These are phyloP conservation scores for Apotomis capreana DNA, from an alignment of 2,888 invertebrate genomes.

Conservation along the genomic window DNA sequence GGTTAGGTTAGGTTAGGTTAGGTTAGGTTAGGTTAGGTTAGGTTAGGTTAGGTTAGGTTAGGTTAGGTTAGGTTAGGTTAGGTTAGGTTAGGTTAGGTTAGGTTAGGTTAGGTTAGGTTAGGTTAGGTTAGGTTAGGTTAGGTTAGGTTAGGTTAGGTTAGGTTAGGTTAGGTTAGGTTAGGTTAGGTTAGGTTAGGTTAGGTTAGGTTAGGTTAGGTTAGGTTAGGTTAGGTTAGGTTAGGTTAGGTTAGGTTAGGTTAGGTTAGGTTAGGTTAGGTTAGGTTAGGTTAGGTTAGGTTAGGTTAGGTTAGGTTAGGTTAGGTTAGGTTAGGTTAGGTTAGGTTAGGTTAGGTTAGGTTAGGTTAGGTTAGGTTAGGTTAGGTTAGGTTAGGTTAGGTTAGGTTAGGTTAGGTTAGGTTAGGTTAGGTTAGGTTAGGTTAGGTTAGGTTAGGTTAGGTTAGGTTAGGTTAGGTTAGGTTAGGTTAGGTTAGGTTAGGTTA, in stretches of 20 bases:
- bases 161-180: conserved; percentile 5
- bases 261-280: conserved; percentile 9
- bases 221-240: conserved; percentile 15
- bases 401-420: conserved; percentile 15
- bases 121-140: conserved; percentile 9
- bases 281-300: conserved; percentile 9
- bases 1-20: conserved; percentile 43
- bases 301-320: conserved; percentile 14
- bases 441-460: conserved; percentile 7
- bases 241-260: conserved; percentile 12
- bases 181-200: conserved; percentile 14
- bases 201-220: conserved; percentile 7
- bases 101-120: conserved; percentile 7
- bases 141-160: conserved; percentile 6
- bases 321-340: conserved; percentile 7
- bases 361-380: conserved; percentile 4
- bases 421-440: conserved; percentile 9
- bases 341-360: conserved; percentile 7
- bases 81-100: conserved; percentile 11
- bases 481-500: conserved; percentile 7
- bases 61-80: conserved; percentile 22
- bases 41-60: conserved; percentile 42
- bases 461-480: conserved; percentile 9
- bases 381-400: conserved; percentile 7
- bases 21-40: conserved; percentile 43